Percentiles rank a stretch among this genome's conserved stretches.
These are phyloP conservation scores for Corydoras sp. DNA, from an alignment of 2,113 vertebrate genomes.

Conservation along the genomic window DNA sequence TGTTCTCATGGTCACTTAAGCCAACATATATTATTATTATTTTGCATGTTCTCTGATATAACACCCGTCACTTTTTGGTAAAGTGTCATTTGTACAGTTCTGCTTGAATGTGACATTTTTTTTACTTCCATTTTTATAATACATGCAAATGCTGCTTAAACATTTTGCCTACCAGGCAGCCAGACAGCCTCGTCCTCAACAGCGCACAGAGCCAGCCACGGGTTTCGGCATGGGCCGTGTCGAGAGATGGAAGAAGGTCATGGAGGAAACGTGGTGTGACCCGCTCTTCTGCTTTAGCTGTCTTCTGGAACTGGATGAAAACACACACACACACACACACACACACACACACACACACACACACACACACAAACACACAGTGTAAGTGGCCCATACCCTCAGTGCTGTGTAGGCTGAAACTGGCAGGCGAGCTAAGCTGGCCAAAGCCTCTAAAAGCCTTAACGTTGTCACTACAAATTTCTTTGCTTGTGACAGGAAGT, in stretches of 20 bases:
- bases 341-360: slow-evolving; percentile 20
- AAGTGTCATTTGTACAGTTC: too few relatives aligned
- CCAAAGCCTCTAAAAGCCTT: slow-evolving; percentile 55
- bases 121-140: background rate
- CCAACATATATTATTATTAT: too few relatives aligned
- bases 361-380: slow-evolving; percentile 14
- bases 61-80: too few relatives aligned
- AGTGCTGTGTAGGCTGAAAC: slow-evolving; percentile 44
- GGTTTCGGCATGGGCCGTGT: background rate
- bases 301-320: slow-evolving; percentile 35
- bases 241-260: slow-evolving; percentile 12
- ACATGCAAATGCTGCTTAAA: background rate
- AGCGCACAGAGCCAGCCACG: background rate
- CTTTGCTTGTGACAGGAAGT: slow-evolving; percentile 71
- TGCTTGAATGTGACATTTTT: too few relatives aligned
- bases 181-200: background rate
- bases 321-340: slow-evolving; percentile 28
- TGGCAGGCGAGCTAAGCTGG: slow-evolving; percentile 47
- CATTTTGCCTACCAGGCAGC: background rate
- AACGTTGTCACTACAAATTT: slow-evolving; percentile 72
- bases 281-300: slow-evolving; percentile 25
- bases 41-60: too few relatives aligned
- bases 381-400: slow-evolving; percentile 44
- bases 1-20: too few relatives aligned
- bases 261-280: slow-evolving; percentile 24